These are phyloP conservation scores for Edolisoma coerulescens DNA, from an alignment of 2,113 vertebrate species.

Conservation along the genomic window DNA sequence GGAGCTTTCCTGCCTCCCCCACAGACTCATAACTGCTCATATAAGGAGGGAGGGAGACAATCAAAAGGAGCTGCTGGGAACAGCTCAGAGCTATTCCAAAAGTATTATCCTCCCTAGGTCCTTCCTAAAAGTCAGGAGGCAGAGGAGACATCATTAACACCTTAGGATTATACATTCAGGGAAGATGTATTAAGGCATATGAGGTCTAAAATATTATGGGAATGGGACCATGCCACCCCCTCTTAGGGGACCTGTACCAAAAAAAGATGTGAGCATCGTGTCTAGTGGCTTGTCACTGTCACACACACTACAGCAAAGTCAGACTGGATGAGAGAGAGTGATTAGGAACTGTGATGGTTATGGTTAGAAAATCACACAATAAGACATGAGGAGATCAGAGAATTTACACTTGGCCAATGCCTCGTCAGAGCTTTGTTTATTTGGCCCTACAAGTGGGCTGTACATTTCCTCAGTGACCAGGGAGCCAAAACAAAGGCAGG, in stretches of 20 bases:
- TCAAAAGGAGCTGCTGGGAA: not conserved
- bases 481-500: not conserved
- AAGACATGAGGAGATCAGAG: not conserved
- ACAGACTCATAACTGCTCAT: not conserved
- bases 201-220: not conserved
- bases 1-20: not conserved
- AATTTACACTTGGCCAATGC: not conserved
- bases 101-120: not conserved
- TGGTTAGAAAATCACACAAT: not conserved
- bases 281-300: not conserved
- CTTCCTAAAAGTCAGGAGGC: not conserved
- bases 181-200: not conserved
- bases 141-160: not conserved
- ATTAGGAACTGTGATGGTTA: not conserved
- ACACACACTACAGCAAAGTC: not conserved
- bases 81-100: not conserved
- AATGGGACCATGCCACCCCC: not conserved
- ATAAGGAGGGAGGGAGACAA: not conserved
- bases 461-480: not conserved
- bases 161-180: not conserved
- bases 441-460: not conserved
- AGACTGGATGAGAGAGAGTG: not conserved
- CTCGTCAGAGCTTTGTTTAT: not conserved
- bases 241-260: not conserved
- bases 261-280: fast-evolving